A percentile compares a stretch with the other conserved stretches of the same genome.
Conservation (phyloP, 1,140 invertebrate genomes). For the Aphis gossypii region DNA sequence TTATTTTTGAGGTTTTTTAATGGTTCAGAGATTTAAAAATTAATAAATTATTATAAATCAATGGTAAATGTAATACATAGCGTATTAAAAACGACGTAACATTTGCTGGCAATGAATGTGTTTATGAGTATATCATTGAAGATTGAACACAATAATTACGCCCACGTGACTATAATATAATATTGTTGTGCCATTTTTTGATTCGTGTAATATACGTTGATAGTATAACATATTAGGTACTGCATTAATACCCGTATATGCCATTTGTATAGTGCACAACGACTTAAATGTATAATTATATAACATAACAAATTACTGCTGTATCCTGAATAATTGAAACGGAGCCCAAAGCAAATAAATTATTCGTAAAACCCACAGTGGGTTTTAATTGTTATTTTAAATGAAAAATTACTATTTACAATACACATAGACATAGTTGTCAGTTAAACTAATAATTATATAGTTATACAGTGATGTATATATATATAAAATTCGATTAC, state of each 20-base stretch:
- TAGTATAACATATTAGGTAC: not conserved
- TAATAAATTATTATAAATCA: not conserved
- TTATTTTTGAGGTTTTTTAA: not conserved
- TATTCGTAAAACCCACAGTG: slow-evolving; percentile 1
- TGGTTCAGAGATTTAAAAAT: not conserved
- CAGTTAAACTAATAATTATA: slow-evolving; percentile 8
- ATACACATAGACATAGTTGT: not conserved
- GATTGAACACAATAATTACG: slow-evolving; percentile 24
- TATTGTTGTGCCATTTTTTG: not conserved
- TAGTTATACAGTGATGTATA: not conserved
- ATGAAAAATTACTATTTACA: slow-evolving; percentile 4
- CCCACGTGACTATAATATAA: not conserved
- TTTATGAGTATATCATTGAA: not conserved
- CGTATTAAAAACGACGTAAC: not conserved
- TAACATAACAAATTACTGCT: not conserved
- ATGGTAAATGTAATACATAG: not conserved
- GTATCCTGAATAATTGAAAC: not conserved
- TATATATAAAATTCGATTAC: not conserved
- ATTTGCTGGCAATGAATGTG: not conserved
- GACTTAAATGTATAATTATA: slow-evolving; percentile 24
- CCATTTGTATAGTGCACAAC: not conserved
- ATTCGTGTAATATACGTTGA: not conserved
- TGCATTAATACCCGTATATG: not conserved
- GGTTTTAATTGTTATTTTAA: not conserved
- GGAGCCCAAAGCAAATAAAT: slow-evolving; percentile 7